These are phyloP conservation scores for Stegodyphus mimosarum DNA, from an alignment of 1,140 invertebrate genomes.

Conservation along the genomic window DNA sequence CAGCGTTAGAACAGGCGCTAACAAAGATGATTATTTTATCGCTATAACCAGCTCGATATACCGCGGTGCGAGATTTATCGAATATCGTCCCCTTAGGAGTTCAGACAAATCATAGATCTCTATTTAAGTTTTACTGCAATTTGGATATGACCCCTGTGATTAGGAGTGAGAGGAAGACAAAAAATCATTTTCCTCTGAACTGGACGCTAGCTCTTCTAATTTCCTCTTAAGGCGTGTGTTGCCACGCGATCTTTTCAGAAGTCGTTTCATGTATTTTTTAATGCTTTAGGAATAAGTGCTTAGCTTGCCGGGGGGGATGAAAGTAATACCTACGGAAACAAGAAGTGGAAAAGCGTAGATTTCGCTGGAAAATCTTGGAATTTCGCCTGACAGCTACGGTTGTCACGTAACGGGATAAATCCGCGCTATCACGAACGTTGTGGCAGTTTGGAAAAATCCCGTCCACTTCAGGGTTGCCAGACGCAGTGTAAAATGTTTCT, in stretches of 20 bases:
- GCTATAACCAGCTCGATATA: no score
- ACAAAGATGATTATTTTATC: no score
- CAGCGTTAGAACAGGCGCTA: no score
- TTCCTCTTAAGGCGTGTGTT: neutral
- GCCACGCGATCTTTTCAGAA: constrained; percentile 4
- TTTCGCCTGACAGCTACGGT: constrained; percentile 41
- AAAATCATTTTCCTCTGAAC: constrained; percentile 1
- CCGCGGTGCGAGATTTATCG: no score
- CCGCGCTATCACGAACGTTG: constrained; percentile 39
- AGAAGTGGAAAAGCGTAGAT: neutral
- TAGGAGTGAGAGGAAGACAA: neutral
- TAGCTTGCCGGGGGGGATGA: neutral
- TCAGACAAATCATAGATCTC: no score
- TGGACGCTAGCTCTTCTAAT: neutral
- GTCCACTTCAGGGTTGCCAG: constrained; percentile 30
- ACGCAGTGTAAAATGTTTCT: neutral
- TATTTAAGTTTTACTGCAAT: neutral
- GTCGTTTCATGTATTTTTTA: neutral
- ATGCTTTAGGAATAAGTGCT: neutral
- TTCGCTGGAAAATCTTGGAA: constrained; percentile 49
- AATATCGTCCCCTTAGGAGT: no score
- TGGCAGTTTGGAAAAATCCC: constrained; percentile 33
- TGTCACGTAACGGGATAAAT: constrained; percentile 60
- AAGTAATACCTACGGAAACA: neutral
- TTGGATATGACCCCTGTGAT: neutral